Percentiles rank a stretch among this genome's conserved stretches.
Evolutionary conservation across 1,140 invertebrate genomes (phyloP).

Genomic region (Vollenhovia emeryi): DNA sequence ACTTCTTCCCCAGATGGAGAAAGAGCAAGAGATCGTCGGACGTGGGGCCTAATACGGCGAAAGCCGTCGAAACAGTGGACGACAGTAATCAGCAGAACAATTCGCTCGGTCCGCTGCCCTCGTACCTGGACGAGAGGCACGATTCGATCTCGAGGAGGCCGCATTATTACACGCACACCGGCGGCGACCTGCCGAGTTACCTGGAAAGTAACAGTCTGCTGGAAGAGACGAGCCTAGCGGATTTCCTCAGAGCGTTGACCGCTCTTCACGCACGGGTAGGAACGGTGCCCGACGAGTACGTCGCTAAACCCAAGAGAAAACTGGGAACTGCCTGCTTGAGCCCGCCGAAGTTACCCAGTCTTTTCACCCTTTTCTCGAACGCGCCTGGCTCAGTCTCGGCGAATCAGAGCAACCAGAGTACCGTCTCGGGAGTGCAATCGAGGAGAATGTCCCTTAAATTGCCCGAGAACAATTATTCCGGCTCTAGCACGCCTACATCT

Average conservation of each 20-base stretch:
- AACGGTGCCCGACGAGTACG: conserved; percentile 75
- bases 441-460: conserved; percentile 78
- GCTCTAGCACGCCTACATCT: conserved; percentile 63
- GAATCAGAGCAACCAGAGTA: conserved; percentile 77
- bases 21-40: conserved; percentile 75
- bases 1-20: conserved; percentile 78
- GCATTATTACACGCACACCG: conserved; percentile 79
- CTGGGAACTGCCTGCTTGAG: conserved; percentile 85
- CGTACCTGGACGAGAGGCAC: conserved; percentile 26
- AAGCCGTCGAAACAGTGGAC: conserved; percentile 62
- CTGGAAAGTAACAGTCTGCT: conserved; percentile 86
- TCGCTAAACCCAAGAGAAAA: conserved; percentile 84
- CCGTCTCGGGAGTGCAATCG: conserved; percentile 63
- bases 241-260: conserved; percentile 90
- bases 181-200: conserved; percentile 67
- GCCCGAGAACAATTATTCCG: conserved; percentile 66
- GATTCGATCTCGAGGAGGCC: conserved; percentile 44
- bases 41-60: conserved; percentile 48
- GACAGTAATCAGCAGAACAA: background rate
- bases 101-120: background rate
- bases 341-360: conserved; percentile 83
- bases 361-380: conserved; percentile 81
- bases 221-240: conserved; percentile 91
- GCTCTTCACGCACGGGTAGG: conserved; percentile 86
- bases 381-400: conserved; percentile 42